A percentile compares a stretch with the other conserved stretches of the same genome.
phyloP scores from a whole-genome alignment of 2,888 invertebrate genomes.

The Liodrosophila aerea region DNA sequence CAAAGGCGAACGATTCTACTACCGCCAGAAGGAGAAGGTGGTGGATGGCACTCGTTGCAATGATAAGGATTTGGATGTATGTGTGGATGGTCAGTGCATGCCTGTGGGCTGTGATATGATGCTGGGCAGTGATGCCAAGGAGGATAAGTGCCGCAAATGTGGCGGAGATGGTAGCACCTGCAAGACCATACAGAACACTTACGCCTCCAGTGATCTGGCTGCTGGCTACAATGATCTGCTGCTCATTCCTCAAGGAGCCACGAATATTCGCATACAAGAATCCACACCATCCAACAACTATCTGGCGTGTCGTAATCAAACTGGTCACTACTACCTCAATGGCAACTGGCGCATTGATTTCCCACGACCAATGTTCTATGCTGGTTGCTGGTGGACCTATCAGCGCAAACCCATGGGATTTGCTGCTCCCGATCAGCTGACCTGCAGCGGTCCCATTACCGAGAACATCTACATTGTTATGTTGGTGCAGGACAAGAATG shows the following conservation, averaged over 20 bases:
- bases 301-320: constrained; percentile 91
- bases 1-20: constrained; percentile 94
- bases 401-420: constrained; percentile 91
- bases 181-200: constrained; percentile 88
- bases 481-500: constrained; percentile 91
- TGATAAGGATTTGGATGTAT: constrained; percentile 93
- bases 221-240: constrained; percentile 96
- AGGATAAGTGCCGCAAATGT: constrained; percentile 95
- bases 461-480: constrained; percentile 93
- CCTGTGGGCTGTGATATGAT: constrained; percentile 97
- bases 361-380: constrained; percentile 90
- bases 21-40: constrained; percentile 91
- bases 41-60: constrained; percentile 92
- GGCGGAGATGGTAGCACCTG: constrained; percentile 96
- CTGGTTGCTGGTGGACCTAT: constrained; percentile 94
- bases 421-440: constrained; percentile 92
- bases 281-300: constrained; percentile 93
- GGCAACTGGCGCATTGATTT: constrained; percentile 97
- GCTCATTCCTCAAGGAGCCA: constrained; percentile 95
- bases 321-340: constrained; percentile 94
- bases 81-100: constrained; percentile 96
- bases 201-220: constrained; percentile 88
- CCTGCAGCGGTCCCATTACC: constrained; percentile 93
- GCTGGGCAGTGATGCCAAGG: constrained; percentile 92
- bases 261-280: constrained; percentile 92